A percentile compares a stretch with the other conserved stretches of the same genome.
Conservation (phyloP, 2,113 vertebrate genomes). For the Trichechus manatus region DNA sequence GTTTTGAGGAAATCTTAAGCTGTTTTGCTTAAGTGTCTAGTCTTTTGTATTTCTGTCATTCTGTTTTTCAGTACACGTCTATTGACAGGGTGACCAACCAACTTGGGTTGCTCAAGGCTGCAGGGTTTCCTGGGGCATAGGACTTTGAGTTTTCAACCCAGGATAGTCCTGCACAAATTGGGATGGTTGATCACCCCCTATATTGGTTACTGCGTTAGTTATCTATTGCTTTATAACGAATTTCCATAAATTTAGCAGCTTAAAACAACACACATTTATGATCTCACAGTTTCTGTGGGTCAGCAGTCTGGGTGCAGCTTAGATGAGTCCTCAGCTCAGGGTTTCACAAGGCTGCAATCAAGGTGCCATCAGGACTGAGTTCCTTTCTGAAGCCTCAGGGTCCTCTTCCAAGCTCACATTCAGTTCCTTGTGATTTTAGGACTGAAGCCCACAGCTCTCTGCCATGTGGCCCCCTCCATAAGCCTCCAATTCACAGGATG, state of each 20-base stretch:
- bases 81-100: not conserved
- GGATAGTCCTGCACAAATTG: not conserved
- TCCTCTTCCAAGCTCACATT: conserved; percentile 12
- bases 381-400: conserved; percentile 18
- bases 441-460: not conserved
- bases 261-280: not conserved
- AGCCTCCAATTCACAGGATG: not conserved
- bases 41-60: conserved; percentile 53
- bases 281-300: not conserved
- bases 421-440: conserved; percentile 44
- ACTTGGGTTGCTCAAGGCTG: not conserved
- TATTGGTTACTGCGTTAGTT: not conserved
- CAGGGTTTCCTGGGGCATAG: not conserved
- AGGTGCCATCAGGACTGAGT: not conserved
- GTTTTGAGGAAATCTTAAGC: conserved; percentile 62
- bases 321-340: too few relatives aligned
- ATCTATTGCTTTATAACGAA: not conserved
- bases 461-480: not conserved
- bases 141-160: conserved; percentile 38
- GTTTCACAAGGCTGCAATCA: not conserved
- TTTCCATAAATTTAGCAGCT: not conserved
- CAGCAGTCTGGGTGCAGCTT: not conserved
- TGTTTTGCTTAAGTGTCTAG: conserved; percentile 16
- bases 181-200: not conserved
- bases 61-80: not conserved